phyloP scores from a whole-genome alignment of 2,113 vertebrate species.

The Bufo gargarizans region DNA sequence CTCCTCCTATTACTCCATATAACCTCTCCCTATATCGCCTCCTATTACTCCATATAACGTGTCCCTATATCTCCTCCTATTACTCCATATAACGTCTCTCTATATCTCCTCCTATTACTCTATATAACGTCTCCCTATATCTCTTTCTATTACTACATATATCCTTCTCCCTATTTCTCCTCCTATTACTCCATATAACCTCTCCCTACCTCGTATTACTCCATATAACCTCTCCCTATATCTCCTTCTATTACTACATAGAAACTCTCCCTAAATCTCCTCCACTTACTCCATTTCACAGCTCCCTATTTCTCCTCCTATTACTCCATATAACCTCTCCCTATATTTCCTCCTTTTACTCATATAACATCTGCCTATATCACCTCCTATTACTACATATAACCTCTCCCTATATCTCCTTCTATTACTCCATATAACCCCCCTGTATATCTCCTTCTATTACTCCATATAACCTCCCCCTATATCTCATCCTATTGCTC shows the following conservation, averaged over 20 bases:
- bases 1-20: neutral
- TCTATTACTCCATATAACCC: too few relatives aligned
- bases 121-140: constrained; percentile 9
- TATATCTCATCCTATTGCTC: constrained; percentile 29
- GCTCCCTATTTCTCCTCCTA: neutral
- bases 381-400: neutral
- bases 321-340: neutral
- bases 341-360: too few relatives aligned
- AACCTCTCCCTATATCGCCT: neutral
- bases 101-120: neutral
- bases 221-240: too few relatives aligned
- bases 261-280: too few relatives aligned
- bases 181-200: too few relatives aligned
- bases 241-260: too few relatives aligned
- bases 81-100: too few relatives aligned
- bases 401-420: too few relatives aligned
- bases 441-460: neutral
- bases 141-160: neutral
- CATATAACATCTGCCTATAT: neutral
- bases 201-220: too few relatives aligned
- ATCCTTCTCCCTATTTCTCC: too few relatives aligned
- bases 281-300: neutral
- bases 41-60: too few relatives aligned
- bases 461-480: constrained; percentile 8
- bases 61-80: too few relatives aligned